Evolutionary conservation across 2,888 invertebrate species (phyloP).

Genomic region (Prosopocoilus inquinatus): DNA sequence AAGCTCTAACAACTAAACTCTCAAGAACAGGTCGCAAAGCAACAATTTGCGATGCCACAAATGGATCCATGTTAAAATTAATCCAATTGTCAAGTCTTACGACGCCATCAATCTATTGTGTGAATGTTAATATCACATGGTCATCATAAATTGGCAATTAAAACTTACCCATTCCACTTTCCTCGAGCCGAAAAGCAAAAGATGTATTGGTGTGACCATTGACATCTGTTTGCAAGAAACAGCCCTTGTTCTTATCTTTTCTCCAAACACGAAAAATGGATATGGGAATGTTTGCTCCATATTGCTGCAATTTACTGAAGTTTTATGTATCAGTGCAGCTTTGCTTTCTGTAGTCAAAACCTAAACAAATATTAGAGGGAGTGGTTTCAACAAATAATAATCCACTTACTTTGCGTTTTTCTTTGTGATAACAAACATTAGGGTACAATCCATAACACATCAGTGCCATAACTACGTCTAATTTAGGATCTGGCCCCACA

Average conservation of each 20-base stretch:
- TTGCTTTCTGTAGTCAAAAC: slow-evolving; percentile 94
- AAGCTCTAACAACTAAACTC: slow-evolving; percentile 74
- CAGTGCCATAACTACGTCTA: slow-evolving; percentile 83
- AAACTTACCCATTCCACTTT: slow-evolving; percentile 71
- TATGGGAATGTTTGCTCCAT: slow-evolving; percentile 82
- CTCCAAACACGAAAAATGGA: slow-evolving; percentile 96
- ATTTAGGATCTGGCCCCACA: slow-evolving; percentile 69
- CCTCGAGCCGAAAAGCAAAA: slow-evolving; percentile 88
- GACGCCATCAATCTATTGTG: slow-evolving; percentile 60
- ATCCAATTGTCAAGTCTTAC: slow-evolving; percentile 93
- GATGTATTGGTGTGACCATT: slow-evolving; percentile 92
- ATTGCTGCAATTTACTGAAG: slow-evolving; percentile 92
- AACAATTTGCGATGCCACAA: slow-evolving; percentile 76
- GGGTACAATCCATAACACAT: slow-evolving; percentile 93
- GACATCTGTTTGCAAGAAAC: slow-evolving; percentile 93
- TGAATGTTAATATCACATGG: not conserved
- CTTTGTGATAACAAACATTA: slow-evolving; percentile 93
- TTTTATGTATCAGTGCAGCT: slow-evolving; percentile 92
- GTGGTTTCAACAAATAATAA: not conserved
- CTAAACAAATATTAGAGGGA: slow-evolving; percentile 41
- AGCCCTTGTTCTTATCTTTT: slow-evolving; percentile 94
- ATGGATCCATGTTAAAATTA: slow-evolving; percentile 80
- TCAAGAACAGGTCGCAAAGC: slow-evolving; percentile 89
- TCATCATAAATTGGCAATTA: not conserved
- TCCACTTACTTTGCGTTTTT: slow-evolving; percentile 77